Percentiles rank a stretch among this genome's conserved stretches.
Evolutionary conservation across 2,888 invertebrate species (phyloP).

Genomic region (Leistus spinibarbis): DNA sequence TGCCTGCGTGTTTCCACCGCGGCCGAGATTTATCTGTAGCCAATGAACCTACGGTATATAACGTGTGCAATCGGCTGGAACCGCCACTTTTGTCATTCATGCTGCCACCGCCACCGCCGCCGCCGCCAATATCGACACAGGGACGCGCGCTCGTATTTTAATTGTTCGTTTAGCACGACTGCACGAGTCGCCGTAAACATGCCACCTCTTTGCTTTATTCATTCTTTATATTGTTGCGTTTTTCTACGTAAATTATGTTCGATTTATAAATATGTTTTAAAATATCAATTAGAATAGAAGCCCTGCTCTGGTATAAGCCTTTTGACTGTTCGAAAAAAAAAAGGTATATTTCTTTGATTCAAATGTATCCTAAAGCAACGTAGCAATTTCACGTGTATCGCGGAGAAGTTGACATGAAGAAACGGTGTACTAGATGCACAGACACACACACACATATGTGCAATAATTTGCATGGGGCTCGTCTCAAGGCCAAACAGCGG

Average conservation of each 20-base stretch:
- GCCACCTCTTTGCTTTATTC: not conserved
- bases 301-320: too few relatives aligned
- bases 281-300: too few relatives aligned
- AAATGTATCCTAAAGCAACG: not conserved
- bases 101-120: not conserved
- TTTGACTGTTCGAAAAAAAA: too few relatives aligned
- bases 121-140: not conserved
- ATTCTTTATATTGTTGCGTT: too few relatives aligned
- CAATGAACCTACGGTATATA: conserved; percentile 9
- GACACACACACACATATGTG: not conserved
- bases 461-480: conserved; percentile 32
- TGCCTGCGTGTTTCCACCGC: not conserved
- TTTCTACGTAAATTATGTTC: not conserved
- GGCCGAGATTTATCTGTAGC: conserved; percentile 14
- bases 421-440: not conserved
- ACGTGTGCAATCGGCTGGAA: conserved; percentile 13
- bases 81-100: conserved; percentile 20
- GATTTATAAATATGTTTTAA: not conserved
- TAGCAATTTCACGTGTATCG: not conserved
- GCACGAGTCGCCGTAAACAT: too few relatives aligned
- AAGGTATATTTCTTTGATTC: too few relatives aligned
- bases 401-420: too few relatives aligned
- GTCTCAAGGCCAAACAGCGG: conserved; percentile 37
- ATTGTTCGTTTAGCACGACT: not conserved
- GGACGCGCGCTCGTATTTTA: not conserved